Evolutionary conservation across 2,797 vertebrate species (phyloP), one percentile per base, ranked within the genome.

Genomic region (Borostomias antarcticus): DNA sequence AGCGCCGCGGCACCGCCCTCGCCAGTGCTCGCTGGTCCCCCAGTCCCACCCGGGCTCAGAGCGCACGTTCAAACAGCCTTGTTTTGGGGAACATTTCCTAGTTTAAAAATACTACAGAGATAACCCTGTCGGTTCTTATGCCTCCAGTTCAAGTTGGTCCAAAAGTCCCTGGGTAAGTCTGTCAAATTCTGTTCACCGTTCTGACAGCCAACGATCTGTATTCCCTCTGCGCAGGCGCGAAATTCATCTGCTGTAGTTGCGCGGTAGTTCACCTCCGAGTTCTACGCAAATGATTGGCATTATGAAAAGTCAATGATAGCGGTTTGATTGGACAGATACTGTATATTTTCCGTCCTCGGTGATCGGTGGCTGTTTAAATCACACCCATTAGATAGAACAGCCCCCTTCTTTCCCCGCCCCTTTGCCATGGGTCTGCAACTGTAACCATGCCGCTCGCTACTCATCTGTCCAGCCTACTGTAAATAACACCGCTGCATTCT

Each of bases 401-500:
- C 61, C 65, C 35, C 11, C 11, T 47, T 32, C 62, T 62, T 21
- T 53, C 60, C 65, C 35, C 13, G 15, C 52, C 35, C 61, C 62
- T 19, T 56, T 50, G 62, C 62, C 75, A 73, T 70, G 76, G 67
- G 69, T 66, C 69, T 65, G 80, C 67, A 68, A 76, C 63, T 50
- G 64, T 75, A 81, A 71, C 79, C 73, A 74, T 61, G 62, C 72
- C 25, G 76, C 8, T 13, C 61, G 21, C 59, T 62, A 72, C 75
- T 76, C 75, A 84, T 74, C 71, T n/a, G n/a, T n/a, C n/a, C n/a
- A n/a, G n/a, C n/a, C n/a, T 67, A 85, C 83, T 90, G 88, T 84
- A 90, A 90, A 91, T 90, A 89, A 89, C 85, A 62, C 81, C 29
- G 52, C 64, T 75, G 74, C 84, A 87, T 84, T 85, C 84, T 76